Percentiles rank a stretch among this genome's conserved stretches.
Evolutionary conservation across 2,113 vertebrate species (phyloP).

Genomic region (Aspiorhynchus laticeps): DNA sequence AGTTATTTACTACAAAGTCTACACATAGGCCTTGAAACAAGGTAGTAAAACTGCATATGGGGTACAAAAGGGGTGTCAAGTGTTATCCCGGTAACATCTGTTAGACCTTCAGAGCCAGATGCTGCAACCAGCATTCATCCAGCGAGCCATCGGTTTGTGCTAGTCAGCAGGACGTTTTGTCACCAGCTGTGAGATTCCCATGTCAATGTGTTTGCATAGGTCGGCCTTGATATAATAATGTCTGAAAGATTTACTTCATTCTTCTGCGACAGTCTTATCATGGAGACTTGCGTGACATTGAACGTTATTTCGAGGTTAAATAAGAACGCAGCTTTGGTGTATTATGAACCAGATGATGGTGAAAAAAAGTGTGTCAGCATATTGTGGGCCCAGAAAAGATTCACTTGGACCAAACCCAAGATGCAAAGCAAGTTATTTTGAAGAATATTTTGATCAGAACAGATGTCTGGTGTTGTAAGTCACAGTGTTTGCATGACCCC

Average conservation of each 20-base stretch:
- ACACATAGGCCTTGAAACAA: background rate
- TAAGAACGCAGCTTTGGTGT: background rate
- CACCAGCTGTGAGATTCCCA: background rate
- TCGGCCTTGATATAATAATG: background rate
- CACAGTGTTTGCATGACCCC: background rate
- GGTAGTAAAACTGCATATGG: background rate
- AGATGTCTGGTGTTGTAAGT: constrained; percentile 1
- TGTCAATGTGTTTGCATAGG: background rate
- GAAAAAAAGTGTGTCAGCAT: constrained; percentile 2
- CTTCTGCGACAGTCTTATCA: background rate
- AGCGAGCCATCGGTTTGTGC: constrained; percentile 59
- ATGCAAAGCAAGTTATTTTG: background rate
- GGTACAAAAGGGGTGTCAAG: constrained; percentile 21
- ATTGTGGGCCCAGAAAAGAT: background rate
- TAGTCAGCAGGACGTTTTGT: constrained; percentile 20
- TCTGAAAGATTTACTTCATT: background rate
- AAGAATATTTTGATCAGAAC: constrained; percentile 12
- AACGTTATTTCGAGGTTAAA: background rate
- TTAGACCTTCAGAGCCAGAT: constrained; percentile 60
- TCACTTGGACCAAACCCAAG: constrained; percentile 4
- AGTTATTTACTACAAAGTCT: background rate
- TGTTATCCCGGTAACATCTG: constrained; percentile 53
- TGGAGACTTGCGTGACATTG: background rate
- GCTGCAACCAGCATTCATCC: constrained; percentile 62
- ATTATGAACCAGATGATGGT: background rate